Base-by-base conservation (phyloP, 2,113 vertebrate genomes). In the Uropsilus gracilis region DNA sequence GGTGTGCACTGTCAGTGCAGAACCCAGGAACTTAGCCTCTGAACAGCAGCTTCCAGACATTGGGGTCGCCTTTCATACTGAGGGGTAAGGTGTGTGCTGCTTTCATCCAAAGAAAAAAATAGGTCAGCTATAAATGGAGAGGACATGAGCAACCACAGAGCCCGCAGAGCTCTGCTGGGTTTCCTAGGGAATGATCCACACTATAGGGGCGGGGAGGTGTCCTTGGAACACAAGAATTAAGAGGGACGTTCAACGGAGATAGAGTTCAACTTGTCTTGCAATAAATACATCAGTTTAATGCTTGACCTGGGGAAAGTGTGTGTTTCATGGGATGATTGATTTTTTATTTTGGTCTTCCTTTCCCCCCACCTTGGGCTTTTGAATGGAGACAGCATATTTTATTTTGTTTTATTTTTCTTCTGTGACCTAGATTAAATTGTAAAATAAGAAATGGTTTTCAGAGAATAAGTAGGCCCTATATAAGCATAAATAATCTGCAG, bases 91-190 rank as follows among this genome's bases (percentile, higher is more conserved):
- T 16, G 16, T 46, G 26, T 80, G 76, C 24, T 6, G 32, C 34
- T 95, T 46, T 68, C 20, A 2, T 50, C 77, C 83, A 86, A 61
- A 87, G 61, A 82, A 34, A 71, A 83, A 94, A 83, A 37, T 44
- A 91, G 75, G 87, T 93, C 87, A 94, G 80, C 80, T 93, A 73
- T 83, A 89, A 93, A 86, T 53, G 68, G 63, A 94, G 55, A 94
- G 68, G 30, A 75, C 30, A 24, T 0, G 2, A 93, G 57, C 20
- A 34, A 55, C 53, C 5, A 0, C 28, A 63, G 71, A 71, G 24
- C 28, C n/a, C 0, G 7, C 32, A 81, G 53, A 26, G 53, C 46
- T 78, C 55, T 50, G 50, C 59, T 24, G 11, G 64, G 73, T 61
- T 91, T 95, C 75, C 75, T 63, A 42, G 81, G 92, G 63, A 53